Conservation (phyloP, 2,888 invertebrate genomes). For the Drosophila rubida region DNA sequence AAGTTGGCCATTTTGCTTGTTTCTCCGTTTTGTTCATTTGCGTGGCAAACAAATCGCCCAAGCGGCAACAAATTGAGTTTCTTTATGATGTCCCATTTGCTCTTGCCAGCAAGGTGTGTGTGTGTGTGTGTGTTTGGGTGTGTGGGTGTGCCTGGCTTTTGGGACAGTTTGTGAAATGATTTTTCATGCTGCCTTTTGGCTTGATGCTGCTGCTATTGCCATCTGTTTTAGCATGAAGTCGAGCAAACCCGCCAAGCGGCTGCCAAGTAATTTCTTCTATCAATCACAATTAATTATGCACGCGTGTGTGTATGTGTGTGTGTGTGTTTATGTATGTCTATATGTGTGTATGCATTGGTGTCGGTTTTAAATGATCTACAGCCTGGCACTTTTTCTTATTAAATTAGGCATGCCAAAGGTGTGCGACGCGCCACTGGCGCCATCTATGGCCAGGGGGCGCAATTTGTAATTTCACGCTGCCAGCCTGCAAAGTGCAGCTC, state of each 20-base stretch:
- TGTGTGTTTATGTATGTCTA: conserved; percentile 8
- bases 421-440: conserved; percentile 29
- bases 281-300: conserved; percentile 82
- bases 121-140: conserved; percentile 23
- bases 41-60: conserved; percentile 78
- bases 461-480: conserved; percentile 72
- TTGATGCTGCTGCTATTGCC: conserved; percentile 33
- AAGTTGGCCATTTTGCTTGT: conserved; percentile 37
- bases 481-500: conserved; percentile 29
- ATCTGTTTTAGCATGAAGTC: conserved; percentile 67
- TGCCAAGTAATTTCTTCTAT: conserved; percentile 76
- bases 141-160: conserved; percentile 46
- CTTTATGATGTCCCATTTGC: conserved; percentile 80
- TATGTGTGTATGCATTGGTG: conserved; percentile 16
- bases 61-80: conserved; percentile 81
- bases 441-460: conserved; percentile 49
- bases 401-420: conserved; percentile 71
- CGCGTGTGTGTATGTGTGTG: conserved; percentile 20
- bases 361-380: conserved; percentile 61
- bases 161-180: conserved; percentile 79
- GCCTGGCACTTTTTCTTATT: conserved; percentile 68
- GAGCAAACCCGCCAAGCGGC: conserved; percentile 50
- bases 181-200: conserved; percentile 70
- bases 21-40: conserved; percentile 74
- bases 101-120: conserved; percentile 8